Percentiles rank a stretch among this genome's conserved stretches.
Conservation (phyloP, 2,797 vertebrate species). For the Chelon labrosus region DNA sequence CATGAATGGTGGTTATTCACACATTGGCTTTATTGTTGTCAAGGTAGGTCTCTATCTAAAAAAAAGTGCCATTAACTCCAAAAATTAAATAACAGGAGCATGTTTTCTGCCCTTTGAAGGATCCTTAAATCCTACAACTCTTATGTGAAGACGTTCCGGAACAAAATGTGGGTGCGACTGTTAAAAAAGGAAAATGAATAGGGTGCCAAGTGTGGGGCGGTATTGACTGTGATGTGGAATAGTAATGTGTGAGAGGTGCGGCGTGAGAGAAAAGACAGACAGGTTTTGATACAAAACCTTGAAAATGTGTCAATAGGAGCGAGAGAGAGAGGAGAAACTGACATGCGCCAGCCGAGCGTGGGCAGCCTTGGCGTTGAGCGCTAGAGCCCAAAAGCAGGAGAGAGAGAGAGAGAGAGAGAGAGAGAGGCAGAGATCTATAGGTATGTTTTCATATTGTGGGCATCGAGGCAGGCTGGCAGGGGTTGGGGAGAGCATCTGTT, state of each 20-base stretch:
- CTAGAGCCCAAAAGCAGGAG: constrained; percentile 31
- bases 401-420: constrained; percentile 30
- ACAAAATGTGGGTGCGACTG: constrained; percentile 50
- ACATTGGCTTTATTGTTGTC: not conserved
- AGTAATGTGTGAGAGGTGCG: constrained; percentile 32
- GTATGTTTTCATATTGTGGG: constrained; percentile 63
- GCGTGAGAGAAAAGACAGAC: constrained; percentile 24
- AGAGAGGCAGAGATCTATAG: constrained; percentile 44
- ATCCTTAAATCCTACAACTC: constrained; percentile 1
- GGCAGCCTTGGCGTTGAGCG: constrained; percentile 49
- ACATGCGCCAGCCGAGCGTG: constrained; percentile 36
- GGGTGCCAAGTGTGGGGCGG: constrained; percentile 47
- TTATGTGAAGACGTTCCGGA: constrained; percentile 34
- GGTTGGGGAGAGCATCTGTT: constrained; percentile 81
- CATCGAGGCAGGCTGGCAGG: constrained; percentile 69
- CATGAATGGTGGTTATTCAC: not conserved
- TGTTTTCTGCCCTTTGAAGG: not conserved
- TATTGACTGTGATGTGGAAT: constrained; percentile 42
- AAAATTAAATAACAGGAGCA: not conserved
- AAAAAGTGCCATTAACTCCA: not conserved
- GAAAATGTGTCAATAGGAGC: constrained; percentile 43
- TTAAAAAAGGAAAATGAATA: constrained; percentile 3
- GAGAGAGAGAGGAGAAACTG: not conserved
- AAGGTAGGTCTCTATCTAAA: not conserved
- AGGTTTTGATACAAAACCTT: constrained; percentile 38